Percentiles rank a stretch among this genome's conserved stretches.
These are phyloP conservation scores for Epinotia demarniana DNA, from an alignment of 2,888 invertebrate species.

Conservation along the genomic window DNA sequence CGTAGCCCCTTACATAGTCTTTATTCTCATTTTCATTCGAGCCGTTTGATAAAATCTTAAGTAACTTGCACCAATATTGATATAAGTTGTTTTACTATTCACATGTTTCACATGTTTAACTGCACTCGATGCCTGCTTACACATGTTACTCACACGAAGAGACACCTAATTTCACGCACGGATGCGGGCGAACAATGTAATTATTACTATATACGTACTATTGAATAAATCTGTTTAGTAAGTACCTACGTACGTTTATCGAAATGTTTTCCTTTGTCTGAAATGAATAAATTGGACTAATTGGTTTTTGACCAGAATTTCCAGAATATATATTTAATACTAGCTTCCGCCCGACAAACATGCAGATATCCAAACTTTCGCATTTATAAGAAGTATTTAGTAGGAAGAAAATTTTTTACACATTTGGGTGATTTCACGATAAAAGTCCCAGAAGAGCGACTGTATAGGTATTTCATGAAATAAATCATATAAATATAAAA, in stretches of 20 bases:
- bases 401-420: no score
- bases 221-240: slow-evolving; percentile 17
- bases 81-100: slow-evolving; percentile 13
- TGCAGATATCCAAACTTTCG: no score
- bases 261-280: slow-evolving; percentile 3
- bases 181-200: slow-evolving; percentile 38
- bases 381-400: no score
- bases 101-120: slow-evolving; percentile 14
- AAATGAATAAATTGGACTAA: slow-evolving; percentile 2
- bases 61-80: not conserved
- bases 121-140: slow-evolving; percentile 17
- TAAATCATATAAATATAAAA: no score
- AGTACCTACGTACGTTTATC: not conserved
- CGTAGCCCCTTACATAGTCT: not conserved
- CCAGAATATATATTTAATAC: not conserved
- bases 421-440: no score
- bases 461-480: no score
- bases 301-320: not conserved
- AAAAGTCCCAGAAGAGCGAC: no score
- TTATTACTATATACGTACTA: slow-evolving; percentile 33
- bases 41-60: not conserved
- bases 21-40: not conserved
- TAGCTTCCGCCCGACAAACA: no score
- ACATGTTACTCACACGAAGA: slow-evolving; percentile 41
- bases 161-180: slow-evolving; percentile 43